Evolutionary conservation across 2,888 invertebrate genomes (phyloP).

Genomic region (Caprella mutica): DNA sequence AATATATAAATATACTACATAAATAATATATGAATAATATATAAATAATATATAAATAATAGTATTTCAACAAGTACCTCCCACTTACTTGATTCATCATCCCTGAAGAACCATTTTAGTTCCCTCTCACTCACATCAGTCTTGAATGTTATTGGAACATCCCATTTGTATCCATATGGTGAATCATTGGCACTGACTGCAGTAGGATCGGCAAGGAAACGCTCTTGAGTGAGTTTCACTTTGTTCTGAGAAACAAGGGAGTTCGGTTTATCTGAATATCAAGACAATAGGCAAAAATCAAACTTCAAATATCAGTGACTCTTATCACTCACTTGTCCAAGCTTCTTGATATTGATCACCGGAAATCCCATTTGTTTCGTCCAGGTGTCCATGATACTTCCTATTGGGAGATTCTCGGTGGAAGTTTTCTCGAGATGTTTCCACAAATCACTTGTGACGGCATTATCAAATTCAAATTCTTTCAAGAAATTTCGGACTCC

Average conservation of each 20-base stretch:
- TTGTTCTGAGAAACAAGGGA: not conserved
- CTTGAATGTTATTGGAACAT: slow-evolving; percentile 59
- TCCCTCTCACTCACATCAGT: slow-evolving; percentile 38
- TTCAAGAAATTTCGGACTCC: slow-evolving; percentile 65
- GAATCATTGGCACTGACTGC: slow-evolving; percentile 37
- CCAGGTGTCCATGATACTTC: slow-evolving; percentile 69
- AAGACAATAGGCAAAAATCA: not conserved
- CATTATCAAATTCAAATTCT: slow-evolving; percentile 58
- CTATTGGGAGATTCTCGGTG: slow-evolving; percentile 35
- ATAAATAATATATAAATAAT: no score
- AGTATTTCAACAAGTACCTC: no score
- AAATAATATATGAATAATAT: no score
- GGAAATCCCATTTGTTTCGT: slow-evolving; percentile 81
- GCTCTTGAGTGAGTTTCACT: slow-evolving; percentile 53
- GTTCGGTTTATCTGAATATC: not conserved
- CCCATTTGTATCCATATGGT: slow-evolving; percentile 60
- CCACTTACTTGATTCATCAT: slow-evolving; percentile 36
- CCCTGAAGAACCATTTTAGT: slow-evolving; percentile 41
- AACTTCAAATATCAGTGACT: not conserved
- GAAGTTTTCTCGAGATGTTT: slow-evolving; percentile 43
- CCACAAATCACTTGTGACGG: slow-evolving; percentile 49
- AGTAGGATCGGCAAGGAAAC: slow-evolving; percentile 61
- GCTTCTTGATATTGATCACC: slow-evolving; percentile 51
- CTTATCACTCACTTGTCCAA: slow-evolving; percentile 36
- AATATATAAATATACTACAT: no score